Percentiles rank a stretch among this genome's conserved stretches.
Evolutionary conservation across 2,113 vertebrate species (phyloP).

Genomic region (Anhinga rufa): DNA sequence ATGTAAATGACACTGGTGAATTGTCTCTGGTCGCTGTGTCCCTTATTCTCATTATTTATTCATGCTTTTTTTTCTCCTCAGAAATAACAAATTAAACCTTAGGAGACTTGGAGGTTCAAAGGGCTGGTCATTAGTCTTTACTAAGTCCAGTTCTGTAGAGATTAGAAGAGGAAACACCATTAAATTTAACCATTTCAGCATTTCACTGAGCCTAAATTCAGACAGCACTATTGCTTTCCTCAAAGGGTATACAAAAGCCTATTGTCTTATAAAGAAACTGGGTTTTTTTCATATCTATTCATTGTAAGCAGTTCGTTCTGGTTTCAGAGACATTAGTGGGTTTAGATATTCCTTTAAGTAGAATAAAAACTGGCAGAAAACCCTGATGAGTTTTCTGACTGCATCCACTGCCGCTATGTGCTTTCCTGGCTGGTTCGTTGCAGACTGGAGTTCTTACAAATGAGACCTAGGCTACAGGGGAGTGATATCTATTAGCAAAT

Average conservation of each 20-base stretch:
- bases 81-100: constrained; percentile 38
- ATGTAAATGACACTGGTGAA: constrained; percentile 6
- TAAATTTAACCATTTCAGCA: not conserved
- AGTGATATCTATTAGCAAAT: constrained; percentile 28
- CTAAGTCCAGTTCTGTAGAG: constrained; percentile 11
- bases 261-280: not conserved
- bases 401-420: rapidly evolving
- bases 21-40: not conserved
- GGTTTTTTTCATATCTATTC: not conserved
- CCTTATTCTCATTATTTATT: constrained; percentile 50
- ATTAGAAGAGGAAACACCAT: constrained; percentile 4
- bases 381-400: not conserved
- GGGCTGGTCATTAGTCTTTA: constrained; percentile 24
- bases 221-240: not conserved
- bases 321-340: not conserved
- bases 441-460: not conserved
- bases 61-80: not conserved
- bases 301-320: not conserved
- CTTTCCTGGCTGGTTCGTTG: not conserved
- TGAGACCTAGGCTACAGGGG: not conserved
- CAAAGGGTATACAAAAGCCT: not conserved
- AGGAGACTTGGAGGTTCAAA: not conserved
- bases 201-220: not conserved
- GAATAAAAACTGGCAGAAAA: not conserved
- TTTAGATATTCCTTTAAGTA: not conserved